phyloP scores from a whole-genome alignment of 1,140 invertebrate genomes.

The Drosophila nikananu region DNA sequence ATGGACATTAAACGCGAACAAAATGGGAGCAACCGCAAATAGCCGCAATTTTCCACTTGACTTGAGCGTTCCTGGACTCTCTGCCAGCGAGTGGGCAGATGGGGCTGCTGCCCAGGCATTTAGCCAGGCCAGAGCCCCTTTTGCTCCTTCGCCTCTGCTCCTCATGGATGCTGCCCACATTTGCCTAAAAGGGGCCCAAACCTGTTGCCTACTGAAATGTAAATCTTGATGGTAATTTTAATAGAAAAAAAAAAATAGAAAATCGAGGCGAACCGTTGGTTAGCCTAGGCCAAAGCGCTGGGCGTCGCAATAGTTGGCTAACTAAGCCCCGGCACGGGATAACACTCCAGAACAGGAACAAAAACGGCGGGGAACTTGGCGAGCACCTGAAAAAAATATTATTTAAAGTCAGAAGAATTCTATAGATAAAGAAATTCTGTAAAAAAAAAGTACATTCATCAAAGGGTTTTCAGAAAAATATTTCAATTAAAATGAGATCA shows the following conservation, averaged over 20 bases:
- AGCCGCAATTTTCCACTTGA: constrained; percentile 84
- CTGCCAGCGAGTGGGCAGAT: constrained; percentile 59
- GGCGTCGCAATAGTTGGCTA: constrained; percentile 78
- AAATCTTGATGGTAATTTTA: constrained; percentile 85
- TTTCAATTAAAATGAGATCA: too few species aligned
- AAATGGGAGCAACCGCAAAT: constrained; percentile 77
- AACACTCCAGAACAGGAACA: constrained; percentile 65
- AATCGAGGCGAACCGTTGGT: constrained; percentile 72
- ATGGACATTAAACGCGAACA: constrained; percentile 75
- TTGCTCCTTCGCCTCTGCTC: constrained; percentile 4
- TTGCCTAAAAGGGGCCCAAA: constrained; percentile 76
- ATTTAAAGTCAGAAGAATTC: not conserved
- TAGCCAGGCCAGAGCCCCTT: constrained; percentile 21
- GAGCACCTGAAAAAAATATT: constrained; percentile 6
- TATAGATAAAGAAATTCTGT: too few species aligned
- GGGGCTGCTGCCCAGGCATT: constrained; percentile 54
- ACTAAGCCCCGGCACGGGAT: constrained; percentile 78
- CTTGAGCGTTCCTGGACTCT: constrained; percentile 63
- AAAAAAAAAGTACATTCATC: too few species aligned
- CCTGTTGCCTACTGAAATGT: constrained; percentile 83
- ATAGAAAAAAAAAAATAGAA: constrained; percentile 82
- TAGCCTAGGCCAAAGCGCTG: constrained; percentile 65
- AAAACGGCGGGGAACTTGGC: constrained; percentile 30
- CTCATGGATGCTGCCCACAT: constrained; percentile 67
- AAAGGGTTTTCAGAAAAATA: too few species aligned